Evolutionary conservation across 37 sponge, comb jelly and placozoan genomes (phyloP), one percentile per base, ranked within the genome.

Genomic region (Lycopodina hypogea): DNA sequence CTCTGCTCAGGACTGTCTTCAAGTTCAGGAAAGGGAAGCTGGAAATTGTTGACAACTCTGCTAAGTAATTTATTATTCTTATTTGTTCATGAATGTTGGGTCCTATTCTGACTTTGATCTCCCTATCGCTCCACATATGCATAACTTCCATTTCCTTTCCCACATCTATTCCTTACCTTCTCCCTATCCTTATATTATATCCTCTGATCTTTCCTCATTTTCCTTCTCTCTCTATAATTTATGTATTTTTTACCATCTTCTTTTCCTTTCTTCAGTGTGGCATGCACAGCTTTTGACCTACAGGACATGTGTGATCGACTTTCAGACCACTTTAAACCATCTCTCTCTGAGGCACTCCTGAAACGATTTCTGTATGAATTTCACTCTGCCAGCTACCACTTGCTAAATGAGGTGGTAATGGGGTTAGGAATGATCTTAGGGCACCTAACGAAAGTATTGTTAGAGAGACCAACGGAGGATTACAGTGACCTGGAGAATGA

Each of bases 341-440:
- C 71, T 24, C 77, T 93, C 30, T 37, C 45, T 14, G 69, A 67
- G 39, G 56, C 35, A 0, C 39, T 62, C 17, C 51, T 69, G 28
- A 92, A 92, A 67, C 64, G 72, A 22, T 37, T 93, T 53, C 87
- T 90, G 71, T 81, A 56, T 64, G 84, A 87, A 15, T 93, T 93
- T 78, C 94, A 90, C 86, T 69, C 74, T 48, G 78, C 83, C 9
- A 28, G 37, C 56, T 93, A 89, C 66, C 83, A 89, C 63, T 48
- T 53, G 14, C 28, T 93, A 63, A 36, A 76, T 37, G 90, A 89
- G 28, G 58, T 86, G 4, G 78, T 86, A 21, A 82, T 53, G 68
- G 90, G 77, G 23, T 72, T 93, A 12, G 75, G 81, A 39, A 86
- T 84, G 66, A 72, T 66, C 12, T 52, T 71, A 3, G 84, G 87